Conservation (phyloP, 2,797 vertebrate species). For the Scolopax rusticola region DNA sequence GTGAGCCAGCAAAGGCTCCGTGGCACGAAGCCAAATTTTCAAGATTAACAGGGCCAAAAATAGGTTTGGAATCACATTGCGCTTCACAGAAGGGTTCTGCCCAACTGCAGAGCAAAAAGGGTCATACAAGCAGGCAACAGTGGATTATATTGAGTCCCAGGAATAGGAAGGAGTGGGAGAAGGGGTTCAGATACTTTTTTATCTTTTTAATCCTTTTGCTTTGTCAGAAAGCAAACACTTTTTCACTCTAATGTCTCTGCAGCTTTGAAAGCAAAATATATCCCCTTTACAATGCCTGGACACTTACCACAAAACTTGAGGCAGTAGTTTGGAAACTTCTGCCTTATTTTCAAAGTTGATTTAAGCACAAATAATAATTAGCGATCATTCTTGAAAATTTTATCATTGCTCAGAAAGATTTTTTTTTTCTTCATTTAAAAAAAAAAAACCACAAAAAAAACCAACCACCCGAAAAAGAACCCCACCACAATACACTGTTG, state of each 20-base stretch:
- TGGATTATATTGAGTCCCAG: neutral
- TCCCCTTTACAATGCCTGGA: neutral
- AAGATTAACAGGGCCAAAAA: constrained; percentile 50
- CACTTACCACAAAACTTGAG: neutral
- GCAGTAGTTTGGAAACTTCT: neutral
- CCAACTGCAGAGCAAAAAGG: neutral
- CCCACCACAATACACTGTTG: neutral
- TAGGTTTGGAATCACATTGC: neutral
- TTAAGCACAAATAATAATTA: neutral
- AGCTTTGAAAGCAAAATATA: neutral
- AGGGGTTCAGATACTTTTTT: neutral
- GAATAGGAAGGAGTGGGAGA: neutral
- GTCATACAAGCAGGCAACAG: neutral
- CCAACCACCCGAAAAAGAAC: neutral
- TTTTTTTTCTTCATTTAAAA: neutral
- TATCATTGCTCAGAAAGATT: neutral
- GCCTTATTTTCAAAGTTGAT: neutral
- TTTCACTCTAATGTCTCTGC: neutral
- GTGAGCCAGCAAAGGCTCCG: neutral
- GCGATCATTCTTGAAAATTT: neutral
- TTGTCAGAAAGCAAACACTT: neutral
- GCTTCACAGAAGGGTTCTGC: neutral
- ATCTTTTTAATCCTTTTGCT: neutral
- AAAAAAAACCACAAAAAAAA: no score
- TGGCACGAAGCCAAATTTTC: neutral